Percentiles rank a stretch among this genome's conserved stretches.
Evolutionary conservation across 2,113 vertebrate genomes (phyloP).

Genomic region (Etia nguti): DNA sequence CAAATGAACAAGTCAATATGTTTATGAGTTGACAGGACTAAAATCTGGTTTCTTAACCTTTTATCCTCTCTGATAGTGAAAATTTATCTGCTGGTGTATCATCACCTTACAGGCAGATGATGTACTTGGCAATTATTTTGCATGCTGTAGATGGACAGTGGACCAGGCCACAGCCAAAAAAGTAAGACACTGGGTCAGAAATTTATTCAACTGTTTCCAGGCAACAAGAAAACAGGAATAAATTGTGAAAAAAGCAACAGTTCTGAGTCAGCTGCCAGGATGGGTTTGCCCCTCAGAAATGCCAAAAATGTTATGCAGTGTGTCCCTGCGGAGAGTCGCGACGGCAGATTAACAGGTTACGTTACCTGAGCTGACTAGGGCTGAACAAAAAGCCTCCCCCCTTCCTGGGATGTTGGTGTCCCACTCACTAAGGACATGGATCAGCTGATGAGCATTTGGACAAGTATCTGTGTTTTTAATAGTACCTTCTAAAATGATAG

Average conservation of each 20-base stretch:
- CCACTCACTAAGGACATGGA: slow-evolving; percentile 37
- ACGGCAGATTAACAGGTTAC: slow-evolving; percentile 3
- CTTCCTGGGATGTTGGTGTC: slow-evolving; percentile 35
- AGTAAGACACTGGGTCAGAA: background rate
- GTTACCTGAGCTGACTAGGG: slow-evolving; percentile 43
- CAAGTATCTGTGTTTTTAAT: background rate
- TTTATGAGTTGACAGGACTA: background rate
- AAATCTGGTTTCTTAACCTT: background rate
- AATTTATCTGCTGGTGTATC: background rate
- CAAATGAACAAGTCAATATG: background rate
- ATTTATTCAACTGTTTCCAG: slow-evolving; percentile 59
- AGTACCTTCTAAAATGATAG: background rate
- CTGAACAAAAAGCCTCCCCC: slow-evolving; percentile 36
- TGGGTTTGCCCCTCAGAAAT: background rate
- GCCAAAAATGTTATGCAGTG: background rate
- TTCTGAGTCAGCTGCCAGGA: slow-evolving; percentile 31
- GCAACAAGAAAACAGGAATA: slow-evolving; percentile 50
- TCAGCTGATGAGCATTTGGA: slow-evolving; percentile 18
- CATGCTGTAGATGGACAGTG: background rate
- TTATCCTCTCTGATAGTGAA: background rate
- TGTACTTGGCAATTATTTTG: background rate
- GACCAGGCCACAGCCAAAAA: slow-evolving; percentile 12
- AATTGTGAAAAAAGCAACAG: slow-evolving; percentile 35
- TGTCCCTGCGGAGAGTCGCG: background rate
- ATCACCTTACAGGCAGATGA: background rate